Percentiles rank a stretch among this genome's conserved stretches.
Evolutionary conservation across 2,797 vertebrate species (phyloP).

Genomic region (Miichthys miiuy): DNA sequence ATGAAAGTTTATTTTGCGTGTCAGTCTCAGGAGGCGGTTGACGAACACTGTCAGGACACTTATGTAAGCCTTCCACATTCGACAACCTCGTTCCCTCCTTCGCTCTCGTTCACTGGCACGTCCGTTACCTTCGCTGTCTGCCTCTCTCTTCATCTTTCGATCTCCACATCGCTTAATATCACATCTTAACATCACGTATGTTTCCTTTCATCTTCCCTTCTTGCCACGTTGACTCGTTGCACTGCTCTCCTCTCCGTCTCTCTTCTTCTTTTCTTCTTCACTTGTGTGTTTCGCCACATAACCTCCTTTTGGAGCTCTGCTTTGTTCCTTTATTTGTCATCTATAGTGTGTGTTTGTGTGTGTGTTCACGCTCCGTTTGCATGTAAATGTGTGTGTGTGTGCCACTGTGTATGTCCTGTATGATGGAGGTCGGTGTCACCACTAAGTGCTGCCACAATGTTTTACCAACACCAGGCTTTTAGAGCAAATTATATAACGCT

Average conservation of each 20-base stretch:
- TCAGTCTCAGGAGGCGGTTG: slow-evolving; percentile 34
- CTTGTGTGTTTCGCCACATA: background rate
- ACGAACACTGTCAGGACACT: slow-evolving; percentile 46
- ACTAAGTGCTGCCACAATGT: slow-evolving; percentile 36
- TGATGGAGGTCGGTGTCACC: slow-evolving; percentile 34
- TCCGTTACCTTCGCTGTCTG: slow-evolving; percentile 8
- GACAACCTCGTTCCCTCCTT: slow-evolving; percentile 16
- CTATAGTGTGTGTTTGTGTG: background rate
- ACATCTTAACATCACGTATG: background rate
- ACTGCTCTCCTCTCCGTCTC: background rate
- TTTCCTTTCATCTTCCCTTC: background rate
- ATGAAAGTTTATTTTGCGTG: background rate
- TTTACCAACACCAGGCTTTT: slow-evolving; percentile 46
- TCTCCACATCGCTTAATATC: background rate
- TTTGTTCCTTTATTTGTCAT: slow-evolving; percentile 1
- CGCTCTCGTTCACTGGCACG: slow-evolving; percentile 1
- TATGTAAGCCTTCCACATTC: slow-evolving; percentile 51
- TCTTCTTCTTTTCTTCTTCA: background rate
- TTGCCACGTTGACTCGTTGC: too few relatives aligned
- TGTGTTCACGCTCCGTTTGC: background rate
- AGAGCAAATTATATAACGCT: slow-evolving; percentile 42
- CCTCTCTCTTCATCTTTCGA: background rate
- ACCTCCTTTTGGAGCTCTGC: background rate
- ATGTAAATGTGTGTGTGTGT: slow-evolving; percentile 9
- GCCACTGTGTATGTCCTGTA: slow-evolving; percentile 3